A percentile compares a stretch with the other conserved stretches of the same genome.
Evolutionary conservation across 2,797 vertebrate species (phyloP).

Genomic region (Pseudocheirus occidentalis): DNA sequence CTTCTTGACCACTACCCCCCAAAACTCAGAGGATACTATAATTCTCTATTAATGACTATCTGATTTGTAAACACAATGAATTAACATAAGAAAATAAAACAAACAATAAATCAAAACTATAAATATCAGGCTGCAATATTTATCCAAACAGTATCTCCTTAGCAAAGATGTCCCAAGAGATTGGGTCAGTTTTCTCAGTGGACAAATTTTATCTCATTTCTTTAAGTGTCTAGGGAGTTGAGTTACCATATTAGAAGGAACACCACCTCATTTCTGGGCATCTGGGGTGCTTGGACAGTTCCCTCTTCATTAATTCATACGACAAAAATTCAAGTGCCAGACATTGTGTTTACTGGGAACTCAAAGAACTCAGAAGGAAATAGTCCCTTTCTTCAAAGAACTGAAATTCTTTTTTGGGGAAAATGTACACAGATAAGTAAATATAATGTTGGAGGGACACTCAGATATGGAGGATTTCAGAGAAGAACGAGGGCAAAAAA

Average conservation of each 20-base stretch:
- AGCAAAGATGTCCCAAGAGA: background rate
- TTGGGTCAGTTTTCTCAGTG: background rate
- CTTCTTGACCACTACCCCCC: background rate
- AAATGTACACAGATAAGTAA: background rate
- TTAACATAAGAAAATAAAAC: background rate
- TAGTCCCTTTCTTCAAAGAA: background rate
- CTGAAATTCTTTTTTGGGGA: background rate
- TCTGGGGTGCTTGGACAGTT: background rate
- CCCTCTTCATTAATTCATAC: background rate
- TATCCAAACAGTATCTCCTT: background rate
- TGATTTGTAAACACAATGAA: background rate
- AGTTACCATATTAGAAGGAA: background rate
- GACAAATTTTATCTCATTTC: background rate
- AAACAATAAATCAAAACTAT: background rate
- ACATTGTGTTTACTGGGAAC: background rate
- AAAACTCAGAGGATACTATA: background rate
- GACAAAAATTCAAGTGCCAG: background rate
- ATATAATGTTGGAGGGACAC: background rate
- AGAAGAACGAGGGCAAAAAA: background rate
- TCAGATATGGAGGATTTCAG: background rate
- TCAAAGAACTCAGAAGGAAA: background rate
- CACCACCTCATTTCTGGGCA: background rate
- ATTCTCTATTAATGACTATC: background rate
- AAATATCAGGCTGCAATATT: background rate
- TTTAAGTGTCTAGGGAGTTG: background rate